These are phyloP conservation scores for Oryzias celebensis DNA, from an alignment of 2,113 vertebrate genomes.

Conservation along the genomic window DNA sequence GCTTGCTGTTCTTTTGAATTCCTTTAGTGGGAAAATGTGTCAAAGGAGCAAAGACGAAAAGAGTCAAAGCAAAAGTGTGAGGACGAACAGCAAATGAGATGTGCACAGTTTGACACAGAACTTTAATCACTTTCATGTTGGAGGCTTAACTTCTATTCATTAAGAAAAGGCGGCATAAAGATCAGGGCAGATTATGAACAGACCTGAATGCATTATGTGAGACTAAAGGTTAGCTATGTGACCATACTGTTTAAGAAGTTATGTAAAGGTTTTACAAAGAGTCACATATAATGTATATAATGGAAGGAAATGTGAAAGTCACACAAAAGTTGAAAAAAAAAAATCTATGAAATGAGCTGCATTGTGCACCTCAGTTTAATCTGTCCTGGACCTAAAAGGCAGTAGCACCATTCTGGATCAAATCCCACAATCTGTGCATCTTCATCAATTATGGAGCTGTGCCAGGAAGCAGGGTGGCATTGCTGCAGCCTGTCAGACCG, in stretches of 20 bases:
- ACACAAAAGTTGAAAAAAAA: too few relatives aligned
- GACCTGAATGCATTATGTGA: not conserved
- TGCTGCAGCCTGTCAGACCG: slow-evolving; percentile 52
- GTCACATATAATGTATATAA: too few relatives aligned
- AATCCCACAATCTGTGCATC: slow-evolving; percentile 53
- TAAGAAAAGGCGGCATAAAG: slow-evolving; percentile 24
- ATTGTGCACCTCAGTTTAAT: slow-evolving; percentile 32
- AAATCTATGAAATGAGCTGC: slow-evolving; percentile 6
- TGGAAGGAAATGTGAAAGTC: too few relatives aligned
- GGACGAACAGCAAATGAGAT: slow-evolving; percentile 25
- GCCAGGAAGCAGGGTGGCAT: slow-evolving; percentile 57
- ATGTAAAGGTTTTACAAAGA: too few relatives aligned
- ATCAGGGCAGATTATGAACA: not conserved
- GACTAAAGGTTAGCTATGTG: too few relatives aligned
- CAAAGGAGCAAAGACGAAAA: slow-evolving; percentile 10
- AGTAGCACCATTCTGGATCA: slow-evolving; percentile 46
- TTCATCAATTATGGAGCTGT: slow-evolving; percentile 69
- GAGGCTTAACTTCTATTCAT: slow-evolving; percentile 10
- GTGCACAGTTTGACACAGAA: slow-evolving; percentile 25
- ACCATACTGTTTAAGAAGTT: too few relatives aligned
- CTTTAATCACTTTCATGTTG: slow-evolving; percentile 25
- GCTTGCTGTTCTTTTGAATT: slow-evolving; percentile 22
- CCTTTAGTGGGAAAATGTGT: slow-evolving; percentile 10
- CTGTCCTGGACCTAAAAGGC: slow-evolving; percentile 31
- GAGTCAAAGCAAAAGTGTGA: slow-evolving; percentile 17